Evolutionary conservation across 30 jellyfish, hydroid and myxozoan genomes (phyloP), one percentile per base, ranked within the genome.

Genomic region (Nemopilema nomurai): DNA sequence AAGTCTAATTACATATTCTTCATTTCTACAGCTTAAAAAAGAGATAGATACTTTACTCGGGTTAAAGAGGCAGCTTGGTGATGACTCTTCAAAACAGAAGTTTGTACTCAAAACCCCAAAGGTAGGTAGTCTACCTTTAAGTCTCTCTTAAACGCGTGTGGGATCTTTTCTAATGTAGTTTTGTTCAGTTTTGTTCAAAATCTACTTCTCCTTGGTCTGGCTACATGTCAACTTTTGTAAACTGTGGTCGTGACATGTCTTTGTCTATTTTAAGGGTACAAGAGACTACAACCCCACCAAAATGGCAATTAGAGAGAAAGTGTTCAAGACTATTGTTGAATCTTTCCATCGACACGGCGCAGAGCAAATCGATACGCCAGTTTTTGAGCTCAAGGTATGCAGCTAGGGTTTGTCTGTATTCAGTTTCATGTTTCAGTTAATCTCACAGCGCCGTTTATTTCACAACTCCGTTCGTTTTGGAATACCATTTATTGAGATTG

Each of bases 291-390:
- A 92, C 71, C 97, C 98, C 33, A 87, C 91, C 28, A 96, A 87
- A 69, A 90, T 89, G 97, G 99, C 99, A 18, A 87, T 96, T 30
- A 74, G 98, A 67, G 97, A 96, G 69, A 79, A 79, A n/a, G 98
- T 96, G 21, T 96, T 96, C 63, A 87, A 88, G 17, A 81, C 85
- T 23, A 91, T 96, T 28, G 73, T 74, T 7, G 80, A 84, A 20
- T 79, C 89, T 33, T 96, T 96, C 81, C 97, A 96, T 75, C 90
- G 94, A 16, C 98, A 96, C 80, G 99, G 99, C 18, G 99, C 99
- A 20, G 98, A 86, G 49, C 97, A 96, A 29, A 96, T 96, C 22
- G 97, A 96, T 79, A 96, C 99, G 27, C 99, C 99, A 27, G 98
- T 96, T 28, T 91, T 96, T 84, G 99, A 96, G 65, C 90, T 90